Evolutionary conservation across 2,113 vertebrate genomes (phyloP).

Genomic region (Saguinus midas): DNA sequence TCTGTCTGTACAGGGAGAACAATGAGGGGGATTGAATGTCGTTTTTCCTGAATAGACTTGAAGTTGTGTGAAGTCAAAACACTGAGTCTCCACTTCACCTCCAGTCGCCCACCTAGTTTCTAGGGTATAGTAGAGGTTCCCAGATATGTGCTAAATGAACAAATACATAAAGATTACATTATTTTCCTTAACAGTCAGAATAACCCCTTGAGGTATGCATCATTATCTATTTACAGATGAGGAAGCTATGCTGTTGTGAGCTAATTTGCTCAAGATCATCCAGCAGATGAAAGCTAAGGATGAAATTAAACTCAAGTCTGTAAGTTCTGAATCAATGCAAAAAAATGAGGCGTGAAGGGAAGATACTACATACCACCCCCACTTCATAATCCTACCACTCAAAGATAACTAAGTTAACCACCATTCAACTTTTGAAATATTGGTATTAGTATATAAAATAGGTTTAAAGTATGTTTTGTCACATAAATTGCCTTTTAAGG

Average conservation of each 20-base stretch:
- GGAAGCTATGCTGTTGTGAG: neutral
- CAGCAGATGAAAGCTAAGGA: neutral
- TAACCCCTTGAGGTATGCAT: neutral
- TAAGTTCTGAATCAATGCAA: neutral
- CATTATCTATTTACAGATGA: neutral
- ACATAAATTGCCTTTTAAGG: neutral
- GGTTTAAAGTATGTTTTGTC: neutral
- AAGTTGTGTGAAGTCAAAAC: neutral
- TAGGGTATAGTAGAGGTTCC: too few relatives aligned
- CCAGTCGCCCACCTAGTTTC: neutral
- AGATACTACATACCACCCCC: fast-evolving
- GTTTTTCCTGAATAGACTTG: neutral
- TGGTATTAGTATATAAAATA: neutral
- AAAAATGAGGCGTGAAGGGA: neutral
- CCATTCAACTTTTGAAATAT: neutral
- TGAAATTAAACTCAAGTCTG: neutral
- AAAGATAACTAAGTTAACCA: neutral
- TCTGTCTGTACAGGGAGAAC: neutral
- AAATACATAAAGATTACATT: neutral
- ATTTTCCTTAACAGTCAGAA: neutral
- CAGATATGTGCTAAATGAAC: neutral
- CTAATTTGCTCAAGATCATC: neutral
- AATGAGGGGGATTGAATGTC: neutral
- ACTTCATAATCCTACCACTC: neutral
- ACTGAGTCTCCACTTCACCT: neutral